phyloP scores from a whole-genome alignment of 2,888 invertebrate species.

The Fragum fragum region DNA sequence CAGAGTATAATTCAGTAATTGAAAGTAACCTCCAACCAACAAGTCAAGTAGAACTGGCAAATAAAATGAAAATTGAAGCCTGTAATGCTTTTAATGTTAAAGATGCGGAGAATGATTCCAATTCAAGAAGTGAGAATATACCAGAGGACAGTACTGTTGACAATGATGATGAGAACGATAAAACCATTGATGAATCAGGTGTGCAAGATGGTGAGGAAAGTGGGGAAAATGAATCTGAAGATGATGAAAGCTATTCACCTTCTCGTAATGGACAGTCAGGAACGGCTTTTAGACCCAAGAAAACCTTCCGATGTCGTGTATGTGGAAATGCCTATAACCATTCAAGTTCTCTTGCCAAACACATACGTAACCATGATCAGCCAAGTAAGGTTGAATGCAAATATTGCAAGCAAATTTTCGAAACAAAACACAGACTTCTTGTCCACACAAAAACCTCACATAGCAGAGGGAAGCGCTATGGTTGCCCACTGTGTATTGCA shows the following conservation, averaged over 20 bases:
- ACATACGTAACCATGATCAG: constrained; percentile 47
- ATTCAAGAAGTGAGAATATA: constrained; percentile 13
- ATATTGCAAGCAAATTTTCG: constrained; percentile 45
- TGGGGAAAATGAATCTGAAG: constrained; percentile 7
- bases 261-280: background rate
- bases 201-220: background rate
- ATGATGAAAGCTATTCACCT: background rate
- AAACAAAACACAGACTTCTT: constrained; percentile 42
- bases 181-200: background rate
- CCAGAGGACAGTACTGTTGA: constrained; percentile 5
- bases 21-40: constrained; percentile 50
- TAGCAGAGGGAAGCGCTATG: constrained; percentile 38
- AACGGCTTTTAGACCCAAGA: background rate
- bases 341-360: constrained; percentile 58
- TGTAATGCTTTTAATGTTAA: constrained; percentile 7
- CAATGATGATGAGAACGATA: background rate
- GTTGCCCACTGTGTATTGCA: constrained; percentile 54
- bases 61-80: background rate
- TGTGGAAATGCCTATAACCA: constrained; percentile 54
- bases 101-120: background rate
- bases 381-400: constrained; percentile 40
- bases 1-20: constrained; percentile 44
- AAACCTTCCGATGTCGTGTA: constrained; percentile 35
- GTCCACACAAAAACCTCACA: constrained; percentile 40
- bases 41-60: constrained; percentile 53